These are phyloP conservation scores for Limnephilus lunatus DNA, from an alignment of 2,888 invertebrate species.

Conservation along the genomic window DNA sequence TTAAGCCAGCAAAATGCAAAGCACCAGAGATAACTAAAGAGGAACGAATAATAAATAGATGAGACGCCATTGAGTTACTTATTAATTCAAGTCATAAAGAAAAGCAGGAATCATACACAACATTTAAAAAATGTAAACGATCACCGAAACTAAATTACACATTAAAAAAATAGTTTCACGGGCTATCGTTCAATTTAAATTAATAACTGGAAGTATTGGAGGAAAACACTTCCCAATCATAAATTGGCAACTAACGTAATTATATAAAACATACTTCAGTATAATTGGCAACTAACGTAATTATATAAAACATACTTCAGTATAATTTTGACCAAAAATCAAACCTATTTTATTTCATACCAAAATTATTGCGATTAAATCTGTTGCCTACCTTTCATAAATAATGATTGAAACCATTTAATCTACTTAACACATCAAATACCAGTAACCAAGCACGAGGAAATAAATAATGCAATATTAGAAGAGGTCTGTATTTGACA, in stretches of 20 bases:
- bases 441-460: not conserved
- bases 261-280: not conserved
- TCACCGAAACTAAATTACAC: not conserved
- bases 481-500: not conserved
- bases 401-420: not conserved
- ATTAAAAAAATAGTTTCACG: not conserved
- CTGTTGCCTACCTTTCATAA: not conserved
- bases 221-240: not conserved
- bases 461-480: constrained; percentile 4
- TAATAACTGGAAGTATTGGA: not conserved
- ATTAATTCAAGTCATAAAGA: not conserved
- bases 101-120: not conserved
- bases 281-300: not conserved
- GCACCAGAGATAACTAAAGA: not conserved
- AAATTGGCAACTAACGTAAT: not conserved
- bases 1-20: not conserved
- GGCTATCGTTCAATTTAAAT: not conserved
- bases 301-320: not conserved
- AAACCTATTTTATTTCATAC: not conserved
- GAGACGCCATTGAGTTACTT: not conserved
- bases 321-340: not conserved
- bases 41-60: not conserved
- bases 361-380: not conserved
- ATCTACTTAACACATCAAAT: not conserved
- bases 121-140: not conserved